Conservation (phyloP, 1,140 invertebrate species). For the Eubasilissa regina region DNA sequence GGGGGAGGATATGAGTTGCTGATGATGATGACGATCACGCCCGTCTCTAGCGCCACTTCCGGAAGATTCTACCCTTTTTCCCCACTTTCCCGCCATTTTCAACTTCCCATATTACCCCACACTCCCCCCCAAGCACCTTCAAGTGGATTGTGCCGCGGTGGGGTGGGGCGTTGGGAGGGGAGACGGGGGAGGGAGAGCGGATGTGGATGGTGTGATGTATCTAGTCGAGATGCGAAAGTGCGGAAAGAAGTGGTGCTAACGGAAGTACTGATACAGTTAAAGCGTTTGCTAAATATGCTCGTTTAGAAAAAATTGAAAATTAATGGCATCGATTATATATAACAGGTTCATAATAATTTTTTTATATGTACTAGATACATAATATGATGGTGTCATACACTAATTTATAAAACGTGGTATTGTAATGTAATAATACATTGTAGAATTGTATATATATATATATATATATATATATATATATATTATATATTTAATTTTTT, state of each 20-base stretch:
- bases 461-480: too few relatives aligned
- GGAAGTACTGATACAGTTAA: constrained; percentile 27
- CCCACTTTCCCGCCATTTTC: neutral
- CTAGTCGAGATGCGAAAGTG: constrained; percentile 36
- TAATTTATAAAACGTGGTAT: too few relatives aligned
- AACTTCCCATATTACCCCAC: neutral
- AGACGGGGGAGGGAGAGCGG: neutral
- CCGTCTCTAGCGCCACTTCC: constrained; percentile 42
- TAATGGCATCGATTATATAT: neutral
- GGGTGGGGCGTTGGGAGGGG: constrained; percentile 18
- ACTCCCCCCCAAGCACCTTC: constrained; percentile 20
- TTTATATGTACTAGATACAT: too few relatives aligned
- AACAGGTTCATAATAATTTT: too few relatives aligned
- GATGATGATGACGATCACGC: constrained; percentile 50
- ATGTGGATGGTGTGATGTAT: constrained; percentile 42
- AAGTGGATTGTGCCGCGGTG: neutral
- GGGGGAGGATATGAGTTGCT: constrained; percentile 45
- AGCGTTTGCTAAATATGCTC: constrained; percentile 16
- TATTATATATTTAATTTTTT: too few relatives aligned
- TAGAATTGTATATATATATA: too few relatives aligned
- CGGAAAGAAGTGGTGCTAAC: constrained; percentile 25
- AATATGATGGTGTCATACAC: too few relatives aligned
- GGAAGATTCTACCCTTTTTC: constrained; percentile 19
- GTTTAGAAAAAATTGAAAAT: neutral
- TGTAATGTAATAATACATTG: too few relatives aligned